A percentile compares a stretch with the other conserved stretches of the same genome.
Evolutionary conservation across 2,113 vertebrate species (phyloP).

Genomic region (Corydoras maculifer): DNA sequence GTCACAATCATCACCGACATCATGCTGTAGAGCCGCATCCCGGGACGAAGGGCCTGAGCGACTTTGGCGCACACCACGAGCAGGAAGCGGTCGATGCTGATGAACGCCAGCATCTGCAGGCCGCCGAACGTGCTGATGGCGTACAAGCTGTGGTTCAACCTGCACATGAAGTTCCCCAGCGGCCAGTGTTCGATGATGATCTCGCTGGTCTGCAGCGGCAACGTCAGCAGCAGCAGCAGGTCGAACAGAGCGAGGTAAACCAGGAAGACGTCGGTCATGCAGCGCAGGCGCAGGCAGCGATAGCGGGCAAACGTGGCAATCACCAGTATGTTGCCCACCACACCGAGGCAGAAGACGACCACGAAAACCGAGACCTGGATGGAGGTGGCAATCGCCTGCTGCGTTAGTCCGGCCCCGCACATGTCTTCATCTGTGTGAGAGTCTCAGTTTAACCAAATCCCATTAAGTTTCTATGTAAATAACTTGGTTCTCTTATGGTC

Average conservation of each 20-base stretch:
- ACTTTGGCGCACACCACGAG: constrained; percentile 67
- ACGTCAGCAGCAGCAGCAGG: constrained; percentile 76
- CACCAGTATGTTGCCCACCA: constrained; percentile 76
- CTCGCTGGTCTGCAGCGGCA: constrained; percentile 64
- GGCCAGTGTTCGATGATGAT: constrained; percentile 61
- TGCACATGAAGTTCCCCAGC: constrained; percentile 61
- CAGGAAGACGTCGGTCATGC: constrained; percentile 78
- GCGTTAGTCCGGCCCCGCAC: constrained; percentile 61
- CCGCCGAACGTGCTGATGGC: constrained; percentile 83
- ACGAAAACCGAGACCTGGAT: constrained; percentile 72
- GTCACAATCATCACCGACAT: constrained; percentile 57
- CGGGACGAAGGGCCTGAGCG: constrained; percentile 50
- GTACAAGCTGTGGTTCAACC: constrained; percentile 63
- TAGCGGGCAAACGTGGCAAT: constrained; percentile 76
- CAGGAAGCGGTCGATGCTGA: constrained; percentile 85
- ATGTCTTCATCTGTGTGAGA: constrained; percentile 2
- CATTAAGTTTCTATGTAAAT: no score
- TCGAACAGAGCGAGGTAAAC: constrained; percentile 83
- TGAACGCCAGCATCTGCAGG: constrained; percentile 82
- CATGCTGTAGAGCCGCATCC: constrained; percentile 50
- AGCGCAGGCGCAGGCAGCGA: constrained; percentile 56
- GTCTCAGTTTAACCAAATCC: background rate
- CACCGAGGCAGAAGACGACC: constrained; percentile 70
- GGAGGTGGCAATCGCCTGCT: constrained; percentile 53
- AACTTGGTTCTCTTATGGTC: no score